phyloP scores from a whole-genome alignment of 2,797 vertebrate species.

The Atherinosoma microstoma region DNA sequence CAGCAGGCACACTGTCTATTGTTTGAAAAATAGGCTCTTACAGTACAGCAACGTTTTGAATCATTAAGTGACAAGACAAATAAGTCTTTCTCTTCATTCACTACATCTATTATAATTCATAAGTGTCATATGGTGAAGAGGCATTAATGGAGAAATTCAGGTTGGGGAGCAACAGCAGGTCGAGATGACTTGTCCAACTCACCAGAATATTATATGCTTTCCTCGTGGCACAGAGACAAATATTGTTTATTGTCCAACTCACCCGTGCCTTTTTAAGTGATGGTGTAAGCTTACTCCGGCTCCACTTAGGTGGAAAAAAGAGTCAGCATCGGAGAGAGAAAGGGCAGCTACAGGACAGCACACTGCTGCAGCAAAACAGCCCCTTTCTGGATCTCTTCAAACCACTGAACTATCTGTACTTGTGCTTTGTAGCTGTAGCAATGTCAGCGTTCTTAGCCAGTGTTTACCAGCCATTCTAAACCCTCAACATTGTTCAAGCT shows the following conservation, averaged over 20 bases:
- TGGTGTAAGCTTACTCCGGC: constrained; percentile 66
- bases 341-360: constrained; percentile 62
- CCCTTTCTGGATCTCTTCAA: constrained; percentile 62
- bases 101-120: constrained; percentile 26
- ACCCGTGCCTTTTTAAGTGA: constrained; percentile 60
- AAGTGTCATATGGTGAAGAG: constrained; percentile 45
- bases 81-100: constrained; percentile 1
- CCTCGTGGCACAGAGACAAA: constrained; percentile 72
- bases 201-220: constrained; percentile 73
- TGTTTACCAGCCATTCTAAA: constrained; percentile 50
- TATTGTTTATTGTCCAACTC: constrained; percentile 76
- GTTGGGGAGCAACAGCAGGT: constrained; percentile 69
- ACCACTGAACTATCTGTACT: constrained; percentile 52
- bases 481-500: constrained; percentile 61
- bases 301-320: constrained; percentile 57
- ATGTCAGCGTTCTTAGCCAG: constrained; percentile 55
- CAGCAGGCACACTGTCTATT: constrained; percentile 58
- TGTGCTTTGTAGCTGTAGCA: constrained; percentile 29
- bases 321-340: constrained; percentile 42
- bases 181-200: constrained; percentile 66
- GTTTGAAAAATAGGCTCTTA: constrained; percentile 54
- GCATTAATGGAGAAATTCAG: constrained; percentile 63
- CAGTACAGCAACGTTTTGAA: constrained; percentile 51
- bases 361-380: constrained; percentile 34
- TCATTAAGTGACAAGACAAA: constrained; percentile 31